Evolutionary conservation across 1,140 invertebrate genomes (phyloP).

Genomic region (Zaprionus tsacasi): DNA sequence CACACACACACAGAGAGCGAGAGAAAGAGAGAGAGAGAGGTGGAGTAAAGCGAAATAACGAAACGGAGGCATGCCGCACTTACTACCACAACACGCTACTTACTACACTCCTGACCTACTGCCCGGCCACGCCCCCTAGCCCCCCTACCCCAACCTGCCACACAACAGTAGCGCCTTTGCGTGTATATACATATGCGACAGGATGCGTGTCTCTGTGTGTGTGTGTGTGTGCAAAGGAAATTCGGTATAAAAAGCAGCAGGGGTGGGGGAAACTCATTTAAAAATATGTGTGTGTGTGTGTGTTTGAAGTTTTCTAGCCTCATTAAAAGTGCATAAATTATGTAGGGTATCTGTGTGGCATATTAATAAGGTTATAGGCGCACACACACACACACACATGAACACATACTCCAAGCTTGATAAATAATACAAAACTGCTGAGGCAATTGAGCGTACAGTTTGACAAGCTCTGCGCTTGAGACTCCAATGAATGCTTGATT

Average conservation of each 20-base stretch:
- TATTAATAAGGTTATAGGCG: constrained; percentile 20
- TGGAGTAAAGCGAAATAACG: constrained; percentile 5
- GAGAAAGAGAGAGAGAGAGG: not conserved
- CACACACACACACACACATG: not conserved
- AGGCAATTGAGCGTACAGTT: constrained; percentile 22
- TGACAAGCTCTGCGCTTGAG: constrained; percentile 14
- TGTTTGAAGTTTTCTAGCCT: constrained; percentile 57
- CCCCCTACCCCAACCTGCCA: constrained; percentile 6
- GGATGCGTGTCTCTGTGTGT: too few species aligned
- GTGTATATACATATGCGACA: constrained; percentile 11
- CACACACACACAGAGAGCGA: constrained; percentile 45
- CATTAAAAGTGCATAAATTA: constrained; percentile 75
- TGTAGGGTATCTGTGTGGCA: constrained; percentile 11
- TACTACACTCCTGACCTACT: constrained; percentile 76
- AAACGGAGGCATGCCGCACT: constrained; percentile 61
- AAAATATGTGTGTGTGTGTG: constrained; percentile 48
- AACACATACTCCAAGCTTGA: not conserved
- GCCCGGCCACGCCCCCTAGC: constrained; percentile 16
- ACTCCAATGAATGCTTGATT: constrained; percentile 26
- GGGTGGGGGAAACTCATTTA: constrained; percentile 66
- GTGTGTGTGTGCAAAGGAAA: constrained; percentile 53
- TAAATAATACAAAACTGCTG: constrained; percentile 34
- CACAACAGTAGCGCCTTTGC: not conserved
- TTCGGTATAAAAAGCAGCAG: constrained; percentile 58
- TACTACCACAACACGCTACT: constrained; percentile 62